Evolutionary conservation across 2,113 vertebrate species (phyloP).

Genomic region (Paralichthys olivaceus): DNA sequence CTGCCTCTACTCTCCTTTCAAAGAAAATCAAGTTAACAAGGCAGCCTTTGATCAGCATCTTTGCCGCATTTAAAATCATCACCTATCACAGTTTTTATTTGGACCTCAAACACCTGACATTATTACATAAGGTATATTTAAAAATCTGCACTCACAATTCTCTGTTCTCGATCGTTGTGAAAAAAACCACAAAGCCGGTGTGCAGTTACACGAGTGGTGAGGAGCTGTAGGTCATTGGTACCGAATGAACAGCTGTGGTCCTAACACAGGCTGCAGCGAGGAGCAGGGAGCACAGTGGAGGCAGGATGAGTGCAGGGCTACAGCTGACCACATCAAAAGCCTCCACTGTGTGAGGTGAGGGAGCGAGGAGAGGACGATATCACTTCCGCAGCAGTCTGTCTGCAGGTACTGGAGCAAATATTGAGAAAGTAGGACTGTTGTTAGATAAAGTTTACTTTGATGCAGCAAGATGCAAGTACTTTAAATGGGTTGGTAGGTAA

Average conservation of each 20-base stretch:
- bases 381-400: slow-evolving; percentile 29
- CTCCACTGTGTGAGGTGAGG: slow-evolving; percentile 43
- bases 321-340: slow-evolving; percentile 66
- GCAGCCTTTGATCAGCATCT: slow-evolving; percentile 8
- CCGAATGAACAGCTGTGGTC: slow-evolving; percentile 60
- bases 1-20: slow-evolving; percentile 14
- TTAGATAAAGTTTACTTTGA: slow-evolving; percentile 24
- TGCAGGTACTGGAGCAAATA: slow-evolving; percentile 35
- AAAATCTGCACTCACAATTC: neutral
- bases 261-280: slow-evolving; percentile 20
- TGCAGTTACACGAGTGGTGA: slow-evolving; percentile 21
- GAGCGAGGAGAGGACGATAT: slow-evolving; percentile 26
- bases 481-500: neutral
- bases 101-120: neutral
- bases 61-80: slow-evolving; percentile 9
- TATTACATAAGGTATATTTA: neutral
- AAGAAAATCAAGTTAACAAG: slow-evolving; percentile 48
- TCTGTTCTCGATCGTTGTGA: neutral
- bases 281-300: slow-evolving; percentile 37
- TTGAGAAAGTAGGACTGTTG: slow-evolving; percentile 1
- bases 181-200: slow-evolving; percentile 5
- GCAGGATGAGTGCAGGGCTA: slow-evolving; percentile 33
- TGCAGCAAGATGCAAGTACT: neutral
- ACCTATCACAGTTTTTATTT: neutral
- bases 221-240: slow-evolving; percentile 38